Evolutionary conservation across 2,797 vertebrate genomes (phyloP), one percentile per base, ranked within the genome.

Genomic region (Macropodus opercularis): DNA sequence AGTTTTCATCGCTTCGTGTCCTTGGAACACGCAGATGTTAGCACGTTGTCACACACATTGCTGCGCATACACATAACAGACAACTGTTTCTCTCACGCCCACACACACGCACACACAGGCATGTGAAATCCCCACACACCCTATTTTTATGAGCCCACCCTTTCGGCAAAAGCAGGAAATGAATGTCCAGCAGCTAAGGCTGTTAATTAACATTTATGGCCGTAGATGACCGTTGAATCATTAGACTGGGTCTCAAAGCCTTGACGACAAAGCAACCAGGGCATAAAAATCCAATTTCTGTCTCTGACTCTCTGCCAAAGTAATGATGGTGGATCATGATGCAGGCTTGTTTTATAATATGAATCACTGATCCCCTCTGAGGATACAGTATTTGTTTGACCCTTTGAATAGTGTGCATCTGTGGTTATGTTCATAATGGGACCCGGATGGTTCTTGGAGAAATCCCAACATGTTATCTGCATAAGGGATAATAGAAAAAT

Each of bases 161-260:
- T 72, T 63, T 59, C 18, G 54, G 80, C 83, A 70, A 52, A 46
- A 57, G 73, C 72, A 87, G 84, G 80, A 85, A 88, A 86, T 87
- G 81, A 83, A 84, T 74, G 85, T 87, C 84, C 81, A 55, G 72
- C 57, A 75, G 84, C 81, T 31, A 29, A 64, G 74, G 80, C 66
- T 80, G 79, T 85, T 89, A 88, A 90, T 90, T 88, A 89, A 77
- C 80, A 71, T 89, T 90, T 83, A 90, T 83, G 79, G 72, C 71
- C 42, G 31, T 29, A 64, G 80, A 87, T 85, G 85, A 85, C 74
- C 75, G 14, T 51, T 52, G 71, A 80, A 83, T 82, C 67, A 58
- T 69, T 82, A 77, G 75, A 75, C 76, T 57, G 65, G 52, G 66
- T 80, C 84, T 62, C 53, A 15, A 26, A 75, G 76, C 61, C 62